A percentile compares a stretch with the other conserved stretches of the same genome.
These are phyloP conservation scores for Xyrichtys novacula DNA, from an alignment of 2,797 vertebrate genomes.

Conservation along the genomic window DNA sequence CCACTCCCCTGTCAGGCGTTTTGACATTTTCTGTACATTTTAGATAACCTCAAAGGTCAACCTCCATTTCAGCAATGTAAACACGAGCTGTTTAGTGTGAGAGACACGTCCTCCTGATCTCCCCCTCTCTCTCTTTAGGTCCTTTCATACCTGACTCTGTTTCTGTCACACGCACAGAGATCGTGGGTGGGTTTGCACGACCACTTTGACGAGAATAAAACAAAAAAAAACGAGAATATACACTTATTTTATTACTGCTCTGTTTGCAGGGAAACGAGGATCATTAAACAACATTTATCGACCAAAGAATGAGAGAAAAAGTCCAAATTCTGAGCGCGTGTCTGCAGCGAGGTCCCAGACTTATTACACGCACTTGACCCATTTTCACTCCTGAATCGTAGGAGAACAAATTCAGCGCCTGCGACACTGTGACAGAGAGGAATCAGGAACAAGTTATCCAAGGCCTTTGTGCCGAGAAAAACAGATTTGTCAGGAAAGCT, in stretches of 20 bases:
- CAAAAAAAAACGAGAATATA: too few relatives aligned
- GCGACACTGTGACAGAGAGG: constrained; percentile 64
- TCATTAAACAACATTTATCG: too few relatives aligned
- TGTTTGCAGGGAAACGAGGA: too few relatives aligned
- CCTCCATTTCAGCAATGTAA: constrained; percentile 68
- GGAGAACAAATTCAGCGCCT: constrained; percentile 57
- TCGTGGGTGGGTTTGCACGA: too few relatives aligned
- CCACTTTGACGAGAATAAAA: too few relatives aligned
- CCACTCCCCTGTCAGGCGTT: constrained; percentile 65
- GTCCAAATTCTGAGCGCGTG: too few relatives aligned
- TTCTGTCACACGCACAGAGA: constrained; percentile 29
- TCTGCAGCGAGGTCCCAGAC: constrained; percentile 22
- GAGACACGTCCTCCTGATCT: constrained; percentile 49
- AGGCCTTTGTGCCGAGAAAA: constrained; percentile 78
- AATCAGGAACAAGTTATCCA: constrained; percentile 77
- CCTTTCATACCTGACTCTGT: constrained; percentile 18
- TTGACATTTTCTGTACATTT: constrained; percentile 78
- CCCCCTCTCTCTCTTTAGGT: constrained; percentile 18
- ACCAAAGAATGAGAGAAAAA: too few relatives aligned
- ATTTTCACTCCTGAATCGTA: constrained; percentile 63
- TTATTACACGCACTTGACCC: constrained; percentile 59
- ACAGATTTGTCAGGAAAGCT: constrained; percentile 83
- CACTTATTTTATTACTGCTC: too few relatives aligned
- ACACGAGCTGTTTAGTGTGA: constrained; percentile 67
- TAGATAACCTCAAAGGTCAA: constrained; percentile 78